Conservation (phyloP, 2,888 invertebrate genomes). For the Diogma glabrata region DNA sequence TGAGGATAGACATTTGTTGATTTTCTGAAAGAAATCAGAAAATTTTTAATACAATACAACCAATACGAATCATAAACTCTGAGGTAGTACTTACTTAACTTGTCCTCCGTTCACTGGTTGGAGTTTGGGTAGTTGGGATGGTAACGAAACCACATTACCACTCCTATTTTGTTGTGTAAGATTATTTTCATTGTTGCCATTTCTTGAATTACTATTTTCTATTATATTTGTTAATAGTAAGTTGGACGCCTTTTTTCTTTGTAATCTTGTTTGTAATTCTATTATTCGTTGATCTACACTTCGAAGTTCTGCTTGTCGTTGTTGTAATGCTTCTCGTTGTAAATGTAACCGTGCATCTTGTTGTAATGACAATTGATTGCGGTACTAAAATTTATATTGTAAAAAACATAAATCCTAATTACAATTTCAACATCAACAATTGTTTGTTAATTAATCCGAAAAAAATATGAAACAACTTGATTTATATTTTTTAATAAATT, state of each 20-base stretch:
- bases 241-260: constrained; percentile 78
- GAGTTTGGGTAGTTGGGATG: constrained; percentile 5
- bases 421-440: too few relatives aligned
- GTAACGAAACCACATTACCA: neutral
- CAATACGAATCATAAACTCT: neutral
- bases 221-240: constrained; percentile 45
- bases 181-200: neutral
- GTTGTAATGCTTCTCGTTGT: constrained; percentile 77
- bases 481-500: too few relatives aligned
- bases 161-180: constrained; percentile 4
- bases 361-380: constrained; percentile 91
- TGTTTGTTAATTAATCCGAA: too few relatives aligned
- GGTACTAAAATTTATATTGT: constrained; percentile 68
- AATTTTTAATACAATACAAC: neutral
- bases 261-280: constrained; percentile 82
- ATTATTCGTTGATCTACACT: constrained; percentile 88
- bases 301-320: constrained; percentile 82
- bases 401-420: too few relatives aligned
- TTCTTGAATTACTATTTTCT: constrained; percentile 11
- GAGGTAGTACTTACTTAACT: constrained; percentile 6
- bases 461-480: too few relatives aligned
- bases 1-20: constrained; percentile 33
- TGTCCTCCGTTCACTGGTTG: constrained; percentile 7
- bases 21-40: constrained; percentile 16
- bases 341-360: constrained; percentile 82